Evolutionary conservation across 2,113 vertebrate species (phyloP).

Genomic region (Piaya cayana): DNA sequence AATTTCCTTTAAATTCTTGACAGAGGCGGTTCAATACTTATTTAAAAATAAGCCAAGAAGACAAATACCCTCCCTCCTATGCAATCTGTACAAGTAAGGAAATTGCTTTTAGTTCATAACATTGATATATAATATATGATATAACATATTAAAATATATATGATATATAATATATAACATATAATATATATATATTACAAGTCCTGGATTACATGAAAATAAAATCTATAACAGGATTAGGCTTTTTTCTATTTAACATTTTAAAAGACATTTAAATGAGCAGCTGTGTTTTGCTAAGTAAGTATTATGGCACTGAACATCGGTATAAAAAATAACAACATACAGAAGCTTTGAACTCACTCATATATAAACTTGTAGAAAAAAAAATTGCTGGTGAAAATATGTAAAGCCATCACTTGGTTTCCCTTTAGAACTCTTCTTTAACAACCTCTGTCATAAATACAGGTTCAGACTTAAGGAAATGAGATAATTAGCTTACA

Average conservation of each 20-base stretch:
- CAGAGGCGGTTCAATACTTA: conserved; percentile 19
- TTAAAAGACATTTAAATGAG: conserved; percentile 13
- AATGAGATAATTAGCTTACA: not conserved
- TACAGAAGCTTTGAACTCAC: not conserved
- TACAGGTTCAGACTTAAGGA: not conserved
- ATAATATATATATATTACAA: not conserved
- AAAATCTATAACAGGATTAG: not conserved
- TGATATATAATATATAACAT: too few species aligned
- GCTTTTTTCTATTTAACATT: not conserved
- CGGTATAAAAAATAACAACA: not conserved
- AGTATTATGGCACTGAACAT: not conserved
- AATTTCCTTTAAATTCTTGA: conserved; percentile 25
- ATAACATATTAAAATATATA: too few species aligned
- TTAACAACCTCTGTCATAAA: not conserved
- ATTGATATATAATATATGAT: not conserved
- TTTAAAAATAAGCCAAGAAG: conserved; percentile 40
- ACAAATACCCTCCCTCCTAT: conserved; percentile 15
- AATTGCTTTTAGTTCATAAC: not conserved
- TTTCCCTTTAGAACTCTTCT: not conserved
- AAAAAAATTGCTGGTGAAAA: conserved; percentile 12
- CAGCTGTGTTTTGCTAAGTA: not conserved
- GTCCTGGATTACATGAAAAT: not conserved
- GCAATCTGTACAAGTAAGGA: conserved; percentile 20
- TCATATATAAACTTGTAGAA: not conserved
- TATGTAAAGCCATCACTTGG: not conserved